Evolutionary conservation across 2,888 invertebrate genomes (phyloP), one percentile per base, ranked within the genome.

Genomic region (Drosophila infuscata): DNA sequence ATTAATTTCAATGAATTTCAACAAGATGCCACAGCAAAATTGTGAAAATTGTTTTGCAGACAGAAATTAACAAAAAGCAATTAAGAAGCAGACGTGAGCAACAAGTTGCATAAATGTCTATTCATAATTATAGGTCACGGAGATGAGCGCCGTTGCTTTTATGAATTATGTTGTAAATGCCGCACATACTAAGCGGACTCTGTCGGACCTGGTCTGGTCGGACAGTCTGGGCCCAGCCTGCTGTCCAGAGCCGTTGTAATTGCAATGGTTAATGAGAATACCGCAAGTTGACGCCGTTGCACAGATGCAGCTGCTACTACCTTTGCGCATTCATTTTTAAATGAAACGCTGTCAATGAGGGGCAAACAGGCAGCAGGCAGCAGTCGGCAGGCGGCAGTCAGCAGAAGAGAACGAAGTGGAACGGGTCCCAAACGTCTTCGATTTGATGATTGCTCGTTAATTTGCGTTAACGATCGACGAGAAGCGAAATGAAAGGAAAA

Each of bases 371-470:
- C 11, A 63, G 20, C 32, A 41, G 46, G 25, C n/a, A 38, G 35
- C 15, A 33, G 53, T 3, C n/a, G 5, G 12, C 3, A 17, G 11
- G 36, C 15, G 70, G 11, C 46, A 36, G 46, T 20, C 20, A 51
- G 36, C 17, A 32, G 46, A 30, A 30, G 32, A 25, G 41, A 36
- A 41, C 49, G 56, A 59, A 36, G 46, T 49, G 66, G 64, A 59
- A 62, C 70, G 74, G 58, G 71, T 53, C 67, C 63, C 76, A 67
- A 54, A 36, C 36, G 63, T 75, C 80, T 87, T 89, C 89, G 91
- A 91, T 90, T 91, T 91, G 91, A 90, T 91, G 90, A 90, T 91
- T 82, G 91, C 78, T 82, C 81, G 85, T 89, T 90, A 90, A 90
- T 91, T 91, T 91, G 83, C 74, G 89, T 91, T 90, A 91, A 89